phyloP scores from a whole-genome alignment of 2,113 vertebrate species.

The Bubo bubo region DNA sequence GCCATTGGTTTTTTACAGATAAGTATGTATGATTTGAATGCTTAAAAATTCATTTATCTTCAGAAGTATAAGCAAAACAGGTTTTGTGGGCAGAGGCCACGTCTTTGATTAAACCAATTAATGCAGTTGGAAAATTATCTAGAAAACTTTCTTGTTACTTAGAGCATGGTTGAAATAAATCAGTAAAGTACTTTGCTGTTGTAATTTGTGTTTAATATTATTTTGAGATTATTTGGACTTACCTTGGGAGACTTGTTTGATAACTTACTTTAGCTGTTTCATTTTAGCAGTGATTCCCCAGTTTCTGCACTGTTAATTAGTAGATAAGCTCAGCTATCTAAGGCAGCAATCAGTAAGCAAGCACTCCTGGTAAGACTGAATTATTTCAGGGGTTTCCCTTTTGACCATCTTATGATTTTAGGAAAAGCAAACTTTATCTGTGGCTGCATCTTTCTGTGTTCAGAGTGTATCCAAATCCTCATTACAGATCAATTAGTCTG shows the following conservation, averaged over 20 bases:
- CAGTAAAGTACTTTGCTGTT: not conserved
- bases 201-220: not conserved
- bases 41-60: not conserved
- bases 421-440: not conserved
- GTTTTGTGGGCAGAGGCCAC: not conserved
- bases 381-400: not conserved
- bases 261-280: not conserved
- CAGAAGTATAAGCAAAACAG: not conserved
- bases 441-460: not conserved
- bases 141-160: not conserved
- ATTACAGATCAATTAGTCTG: constrained; percentile 91
- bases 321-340: not conserved
- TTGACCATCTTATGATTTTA: not conserved
- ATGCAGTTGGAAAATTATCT: not conserved
- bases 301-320: not conserved
- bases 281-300: not conserved
- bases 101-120: not conserved
- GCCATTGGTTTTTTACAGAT: not conserved
- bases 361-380: not conserved
- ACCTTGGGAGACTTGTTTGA: not conserved
- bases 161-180: not conserved
- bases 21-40: not conserved
- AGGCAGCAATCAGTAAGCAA: not conserved
- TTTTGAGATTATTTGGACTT: not conserved
- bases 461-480: constrained; percentile 75